These are phyloP conservation scores for Thryonomys swinderianus DNA, from an alignment of 2,113 vertebrate genomes.

Conservation along the genomic window DNA sequence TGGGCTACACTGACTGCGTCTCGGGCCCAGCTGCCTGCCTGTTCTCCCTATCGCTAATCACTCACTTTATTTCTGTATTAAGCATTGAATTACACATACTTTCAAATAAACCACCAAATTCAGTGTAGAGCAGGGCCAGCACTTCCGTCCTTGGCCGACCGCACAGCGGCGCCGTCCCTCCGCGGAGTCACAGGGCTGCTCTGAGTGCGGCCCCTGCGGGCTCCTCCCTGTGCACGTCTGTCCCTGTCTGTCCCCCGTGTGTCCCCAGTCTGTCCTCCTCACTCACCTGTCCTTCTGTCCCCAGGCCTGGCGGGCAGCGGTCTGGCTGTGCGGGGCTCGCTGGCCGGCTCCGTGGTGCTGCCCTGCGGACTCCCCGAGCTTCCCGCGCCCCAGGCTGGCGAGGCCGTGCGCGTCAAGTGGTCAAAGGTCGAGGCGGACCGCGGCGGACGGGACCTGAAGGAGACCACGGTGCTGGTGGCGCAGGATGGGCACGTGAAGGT, in stretches of 20 bases:
- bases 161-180: no score
- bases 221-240: no score
- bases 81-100: not conserved
- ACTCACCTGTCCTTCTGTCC: no score
- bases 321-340: slow-evolving; percentile 89
- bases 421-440: slow-evolving; percentile 92
- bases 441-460: slow-evolving; percentile 88
- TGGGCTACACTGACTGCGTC: no score
- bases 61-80: not conserved
- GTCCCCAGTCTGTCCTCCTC: no score
- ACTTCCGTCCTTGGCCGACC: no score
- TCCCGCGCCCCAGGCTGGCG: slow-evolving; percentile 90
- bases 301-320: slow-evolving; percentile 85
- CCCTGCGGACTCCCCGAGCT: slow-evolving; percentile 95
- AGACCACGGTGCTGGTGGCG: slow-evolving; percentile 94
- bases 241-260: no score
- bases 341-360: slow-evolving; percentile 93
- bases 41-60: not conserved
- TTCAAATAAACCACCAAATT: not conserved
- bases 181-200: no score
- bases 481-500: slow-evolving; percentile 96
- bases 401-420: slow-evolving; percentile 97
- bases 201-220: no score
- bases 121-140: no score
- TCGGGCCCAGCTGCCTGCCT: not conserved